Conservation (phyloP, 2,113 vertebrate genomes). For the Morphnarchus princeps region DNA sequence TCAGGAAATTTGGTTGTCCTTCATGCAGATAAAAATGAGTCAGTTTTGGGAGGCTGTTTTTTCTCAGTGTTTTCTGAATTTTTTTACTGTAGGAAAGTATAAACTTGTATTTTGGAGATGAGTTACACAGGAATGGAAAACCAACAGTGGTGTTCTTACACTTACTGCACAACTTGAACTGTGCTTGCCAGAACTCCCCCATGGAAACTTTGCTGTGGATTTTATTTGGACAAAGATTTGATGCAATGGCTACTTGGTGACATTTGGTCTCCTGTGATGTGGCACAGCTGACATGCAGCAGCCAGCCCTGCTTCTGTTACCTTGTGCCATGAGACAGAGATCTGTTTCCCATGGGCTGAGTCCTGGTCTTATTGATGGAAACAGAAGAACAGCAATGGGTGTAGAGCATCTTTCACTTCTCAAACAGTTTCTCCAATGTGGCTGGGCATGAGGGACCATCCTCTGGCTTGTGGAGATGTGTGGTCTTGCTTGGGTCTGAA, state of each 20-base stretch:
- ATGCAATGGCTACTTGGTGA: neutral
- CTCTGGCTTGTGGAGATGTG: neutral
- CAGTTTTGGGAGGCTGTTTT: fast-evolving
- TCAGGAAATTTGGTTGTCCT: neutral
- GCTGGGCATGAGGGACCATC: neutral
- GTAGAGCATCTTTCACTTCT: neutral
- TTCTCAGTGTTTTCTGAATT: neutral
- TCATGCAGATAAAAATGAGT: neutral
- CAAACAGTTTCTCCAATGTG: fast-evolving
- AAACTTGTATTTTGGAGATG: neutral
- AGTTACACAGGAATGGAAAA: neutral
- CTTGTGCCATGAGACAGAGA: neutral
- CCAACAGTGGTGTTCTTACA: neutral
- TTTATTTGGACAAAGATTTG: neutral
- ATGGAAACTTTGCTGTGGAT: neutral
- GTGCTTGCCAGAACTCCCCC: neutral
- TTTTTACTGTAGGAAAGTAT: neutral
- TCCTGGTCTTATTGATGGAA: neutral
- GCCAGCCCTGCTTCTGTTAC: neutral
- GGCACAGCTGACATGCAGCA: neutral
- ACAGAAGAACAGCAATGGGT: neutral
- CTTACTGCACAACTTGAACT: neutral
- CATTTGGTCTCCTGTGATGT: fast-evolving
- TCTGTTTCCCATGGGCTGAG: neutral
- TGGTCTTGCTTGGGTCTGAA: neutral